Conservation (phyloP, 2,797 vertebrate species). For the Dendrocincla fuliginosa region DNA sequence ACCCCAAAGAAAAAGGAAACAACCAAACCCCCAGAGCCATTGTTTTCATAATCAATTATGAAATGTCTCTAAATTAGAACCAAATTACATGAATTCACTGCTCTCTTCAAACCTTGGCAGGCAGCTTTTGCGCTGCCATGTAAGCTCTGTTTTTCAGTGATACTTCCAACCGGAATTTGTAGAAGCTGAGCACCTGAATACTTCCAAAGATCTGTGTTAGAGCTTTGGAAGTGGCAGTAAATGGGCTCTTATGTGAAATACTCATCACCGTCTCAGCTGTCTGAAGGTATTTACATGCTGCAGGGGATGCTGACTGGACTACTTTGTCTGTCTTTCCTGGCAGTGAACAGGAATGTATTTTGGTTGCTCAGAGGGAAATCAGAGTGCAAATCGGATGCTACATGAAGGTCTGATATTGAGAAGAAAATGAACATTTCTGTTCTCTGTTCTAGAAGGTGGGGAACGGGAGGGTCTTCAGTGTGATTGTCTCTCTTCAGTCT, state of each 20-base stretch:
- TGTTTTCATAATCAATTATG: neutral
- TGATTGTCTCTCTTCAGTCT: rapidly evolving
- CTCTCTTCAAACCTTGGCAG: neutral
- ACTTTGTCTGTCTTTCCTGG: neutral
- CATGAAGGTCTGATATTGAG: neutral
- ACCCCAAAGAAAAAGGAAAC: neutral
- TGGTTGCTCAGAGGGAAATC: neutral
- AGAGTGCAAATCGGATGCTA: neutral
- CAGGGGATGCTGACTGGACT: neutral
- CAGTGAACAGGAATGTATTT: neutral
- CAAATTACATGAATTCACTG: neutral
- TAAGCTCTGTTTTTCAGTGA: neutral
- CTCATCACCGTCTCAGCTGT: neutral
- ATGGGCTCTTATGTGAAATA: neutral
- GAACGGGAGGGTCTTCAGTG: neutral
- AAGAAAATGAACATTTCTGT: neutral
- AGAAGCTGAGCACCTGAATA: neutral
- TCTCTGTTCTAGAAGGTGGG: neutral
- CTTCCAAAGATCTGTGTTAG: neutral
- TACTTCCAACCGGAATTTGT: neutral
- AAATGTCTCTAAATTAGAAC: neutral
- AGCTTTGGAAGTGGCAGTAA: neutral
- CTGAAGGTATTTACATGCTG: neutral
- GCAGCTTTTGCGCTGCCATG: neutral
- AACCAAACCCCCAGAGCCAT: neutral